Conservation (phyloP, 2,888 invertebrate genomes). For the Tribolium freemani region DNA sequence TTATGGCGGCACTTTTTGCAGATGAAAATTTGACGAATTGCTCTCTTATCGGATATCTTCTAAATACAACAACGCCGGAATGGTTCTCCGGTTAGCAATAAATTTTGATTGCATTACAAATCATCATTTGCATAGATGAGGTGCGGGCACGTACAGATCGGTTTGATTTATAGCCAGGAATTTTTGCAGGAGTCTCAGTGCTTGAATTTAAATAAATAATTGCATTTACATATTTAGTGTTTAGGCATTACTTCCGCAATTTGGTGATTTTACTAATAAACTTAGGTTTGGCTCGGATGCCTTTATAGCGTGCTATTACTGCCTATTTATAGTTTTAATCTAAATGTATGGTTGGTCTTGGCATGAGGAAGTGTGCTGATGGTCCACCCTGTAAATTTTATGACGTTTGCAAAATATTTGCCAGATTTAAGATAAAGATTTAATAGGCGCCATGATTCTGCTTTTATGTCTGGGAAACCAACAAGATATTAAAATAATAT, state of each 20-base stretch:
- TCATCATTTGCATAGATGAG: conserved; percentile 30
- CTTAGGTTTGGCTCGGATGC: conserved; percentile 6
- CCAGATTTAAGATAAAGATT: background rate
- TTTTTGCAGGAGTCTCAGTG: conserved; percentile 14
- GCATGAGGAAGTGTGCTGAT: background rate
- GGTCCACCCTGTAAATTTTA: background rate
- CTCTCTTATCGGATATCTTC: background rate
- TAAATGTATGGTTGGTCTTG: background rate
- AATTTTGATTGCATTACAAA: conserved; percentile 48
- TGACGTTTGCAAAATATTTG: background rate
- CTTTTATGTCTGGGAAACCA: background rate
- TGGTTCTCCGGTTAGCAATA: conserved; percentile 42
- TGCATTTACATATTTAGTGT: conserved; percentile 30
- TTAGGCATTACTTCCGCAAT: conserved; percentile 28
- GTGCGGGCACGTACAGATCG: conserved; percentile 25
- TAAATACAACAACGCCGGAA: background rate
- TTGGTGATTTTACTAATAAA: conserved; percentile 5
- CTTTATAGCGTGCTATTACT: background rate
- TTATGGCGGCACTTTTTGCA: background rate
- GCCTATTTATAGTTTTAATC: background rate
- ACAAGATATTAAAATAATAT: background rate
- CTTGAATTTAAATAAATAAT: conserved; percentile 31
- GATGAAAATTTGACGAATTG: background rate
- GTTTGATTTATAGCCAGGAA: conserved; percentile 19
- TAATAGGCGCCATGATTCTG: background rate